phyloP scores from a whole-genome alignment of 1,140 invertebrate species.

The Mercenaria mercenaria region DNA sequence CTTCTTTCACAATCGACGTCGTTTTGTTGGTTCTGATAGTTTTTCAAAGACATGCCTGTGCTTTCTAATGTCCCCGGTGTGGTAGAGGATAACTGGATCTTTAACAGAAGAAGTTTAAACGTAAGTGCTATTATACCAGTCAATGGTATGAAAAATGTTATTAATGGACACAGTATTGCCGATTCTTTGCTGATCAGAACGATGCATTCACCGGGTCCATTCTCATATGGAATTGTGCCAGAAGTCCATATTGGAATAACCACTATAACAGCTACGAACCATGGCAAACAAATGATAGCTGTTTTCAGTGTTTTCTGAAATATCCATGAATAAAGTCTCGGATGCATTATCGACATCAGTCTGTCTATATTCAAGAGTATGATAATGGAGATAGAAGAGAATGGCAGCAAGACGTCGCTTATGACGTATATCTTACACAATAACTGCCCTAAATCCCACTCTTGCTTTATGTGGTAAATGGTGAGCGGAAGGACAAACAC shows the following conservation, averaged over 20 bases:
- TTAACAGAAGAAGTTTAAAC: constrained; percentile 18
- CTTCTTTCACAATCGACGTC: neutral
- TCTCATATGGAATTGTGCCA: constrained; percentile 38
- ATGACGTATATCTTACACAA: constrained; percentile 47
- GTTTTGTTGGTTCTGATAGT: neutral
- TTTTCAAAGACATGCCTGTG: neutral
- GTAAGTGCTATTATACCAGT: neutral
- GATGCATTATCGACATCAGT: constrained; percentile 11
- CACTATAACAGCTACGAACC: constrained; percentile 8
- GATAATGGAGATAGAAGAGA: constrained; percentile 10
- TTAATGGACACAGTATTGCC: constrained; percentile 47
- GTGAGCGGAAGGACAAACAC: constrained; percentile 56
- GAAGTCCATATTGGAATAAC: constrained; percentile 58
- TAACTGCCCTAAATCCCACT: constrained; percentile 33
- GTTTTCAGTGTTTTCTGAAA: constrained; percentile 35
- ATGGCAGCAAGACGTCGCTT: constrained; percentile 32
- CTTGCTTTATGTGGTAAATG: constrained; percentile 20
- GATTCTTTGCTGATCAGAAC: constrained; percentile 25
- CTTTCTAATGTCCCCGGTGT: neutral
- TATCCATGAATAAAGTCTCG: constrained; percentile 29
- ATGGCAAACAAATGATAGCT: constrained; percentile 23
- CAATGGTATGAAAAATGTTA: constrained; percentile 49
- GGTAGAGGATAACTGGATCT: neutral
- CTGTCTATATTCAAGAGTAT: constrained; percentile 31
- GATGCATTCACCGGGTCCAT: constrained; percentile 11